phyloP scores from a whole-genome alignment of 2,797 vertebrate genomes.

The Champsocephalus esox region DNA sequence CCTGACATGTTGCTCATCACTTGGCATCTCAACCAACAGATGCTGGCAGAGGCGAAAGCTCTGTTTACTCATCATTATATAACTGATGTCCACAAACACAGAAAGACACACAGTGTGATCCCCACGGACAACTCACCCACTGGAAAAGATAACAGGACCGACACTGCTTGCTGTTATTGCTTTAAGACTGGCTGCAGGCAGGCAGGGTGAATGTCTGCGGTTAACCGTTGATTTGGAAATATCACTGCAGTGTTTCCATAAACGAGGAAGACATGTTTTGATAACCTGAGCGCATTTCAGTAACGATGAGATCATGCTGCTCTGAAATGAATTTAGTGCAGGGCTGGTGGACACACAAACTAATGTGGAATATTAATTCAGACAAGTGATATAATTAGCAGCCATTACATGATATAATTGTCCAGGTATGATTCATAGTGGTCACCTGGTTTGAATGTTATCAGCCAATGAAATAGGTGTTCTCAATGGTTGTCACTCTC shows the following conservation, averaged over 20 bases:
- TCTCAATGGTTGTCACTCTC: too few species aligned
- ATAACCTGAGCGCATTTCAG: slow-evolving; percentile 47
- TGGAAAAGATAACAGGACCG: slow-evolving; percentile 32
- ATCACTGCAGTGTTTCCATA: slow-evolving; percentile 5
- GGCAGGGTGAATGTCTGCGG: slow-evolving; percentile 16
- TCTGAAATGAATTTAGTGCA: slow-evolving; percentile 32
- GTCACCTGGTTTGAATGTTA: too few species aligned
- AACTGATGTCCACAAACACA: slow-evolving; percentile 73
- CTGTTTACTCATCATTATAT: slow-evolving; percentile 73
- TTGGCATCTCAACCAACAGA: slow-evolving; percentile 65
- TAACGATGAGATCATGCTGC: slow-evolving; percentile 48
- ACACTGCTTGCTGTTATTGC: slow-evolving; percentile 2
- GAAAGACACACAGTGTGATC: slow-evolving; percentile 47
- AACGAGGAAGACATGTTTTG: slow-evolving; percentile 55
- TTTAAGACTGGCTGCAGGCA: slow-evolving; percentile 20
- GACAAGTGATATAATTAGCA: too few species aligned
- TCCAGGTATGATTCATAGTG: too few species aligned
- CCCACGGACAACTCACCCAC: slow-evolving; percentile 8
- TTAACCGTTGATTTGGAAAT: slow-evolving; percentile 38
- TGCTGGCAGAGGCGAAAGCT: slow-evolving; percentile 37
- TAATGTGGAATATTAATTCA: too few species aligned
- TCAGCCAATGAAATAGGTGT: too few species aligned
- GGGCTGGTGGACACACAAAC: too few species aligned
- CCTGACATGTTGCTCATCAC: slow-evolving; percentile 40
- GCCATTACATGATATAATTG: too few species aligned